phyloP scores from a whole-genome alignment of 2,888 invertebrate genomes.

The Eulithis prunata region DNA sequence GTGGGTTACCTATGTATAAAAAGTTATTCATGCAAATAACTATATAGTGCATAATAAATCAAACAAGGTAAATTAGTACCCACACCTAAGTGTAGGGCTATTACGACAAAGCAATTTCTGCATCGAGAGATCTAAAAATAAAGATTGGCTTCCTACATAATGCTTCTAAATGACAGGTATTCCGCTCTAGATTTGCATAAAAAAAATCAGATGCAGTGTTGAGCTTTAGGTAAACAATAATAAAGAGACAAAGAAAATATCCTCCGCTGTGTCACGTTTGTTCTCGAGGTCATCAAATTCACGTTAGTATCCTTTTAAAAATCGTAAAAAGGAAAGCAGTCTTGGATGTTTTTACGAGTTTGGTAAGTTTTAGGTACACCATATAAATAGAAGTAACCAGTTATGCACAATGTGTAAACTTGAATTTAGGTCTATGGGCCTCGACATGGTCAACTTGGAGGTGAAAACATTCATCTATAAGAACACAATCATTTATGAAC shows the following conservation, averaged over 20 bases:
- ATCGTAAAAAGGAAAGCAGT: conserved; percentile 4
- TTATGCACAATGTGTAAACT: neutral
- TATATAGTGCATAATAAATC: conserved; percentile 12
- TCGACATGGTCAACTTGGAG: too few relatives aligned
- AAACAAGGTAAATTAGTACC: neutral
- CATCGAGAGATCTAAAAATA: conserved; percentile 16
- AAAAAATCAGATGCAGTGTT: neutral
- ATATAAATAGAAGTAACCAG: neutral
- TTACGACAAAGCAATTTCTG: conserved; percentile 6
- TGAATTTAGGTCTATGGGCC: too few relatives aligned
- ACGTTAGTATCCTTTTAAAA: conserved; percentile 8
- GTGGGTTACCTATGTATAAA: neutral
- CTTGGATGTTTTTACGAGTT: neutral
- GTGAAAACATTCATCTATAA: too few relatives aligned
- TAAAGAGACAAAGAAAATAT: neutral
- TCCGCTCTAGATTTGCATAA: neutral
- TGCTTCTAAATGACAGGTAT: neutral
- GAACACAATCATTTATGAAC: too few relatives aligned
- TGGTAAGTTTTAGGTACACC: neutral
- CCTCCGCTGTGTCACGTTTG: conserved; percentile 1
- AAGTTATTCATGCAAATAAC: conserved; percentile 8
- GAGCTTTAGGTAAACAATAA: too few relatives aligned
- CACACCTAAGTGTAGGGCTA: neutral
- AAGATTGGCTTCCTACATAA: conserved; percentile 5
- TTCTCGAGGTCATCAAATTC: conserved; percentile 13